Evolutionary conservation across 2,888 invertebrate species (phyloP).

Genomic region (Lochmaea capreae): DNA sequence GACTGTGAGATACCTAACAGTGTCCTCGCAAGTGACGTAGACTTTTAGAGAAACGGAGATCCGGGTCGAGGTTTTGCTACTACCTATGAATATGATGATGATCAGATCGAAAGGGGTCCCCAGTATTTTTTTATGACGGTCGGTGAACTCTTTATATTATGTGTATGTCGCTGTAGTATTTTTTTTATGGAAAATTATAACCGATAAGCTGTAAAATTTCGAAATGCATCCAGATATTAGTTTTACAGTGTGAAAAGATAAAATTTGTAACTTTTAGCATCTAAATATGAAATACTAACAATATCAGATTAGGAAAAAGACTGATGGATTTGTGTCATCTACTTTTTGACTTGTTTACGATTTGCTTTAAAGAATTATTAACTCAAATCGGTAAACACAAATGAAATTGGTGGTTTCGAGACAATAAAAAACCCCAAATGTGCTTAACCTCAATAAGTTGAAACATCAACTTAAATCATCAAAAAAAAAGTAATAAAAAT

Average conservation of each 20-base stretch:
- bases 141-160: constrained; percentile 21
- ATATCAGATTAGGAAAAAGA: no score
- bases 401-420: no score
- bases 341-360: no score
- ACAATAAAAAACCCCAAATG: no score
- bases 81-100: constrained; percentile 12
- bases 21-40: constrained; percentile 39
- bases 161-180: neutral
- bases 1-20: constrained; percentile 8
- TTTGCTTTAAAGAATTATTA: no score
- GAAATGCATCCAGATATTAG: neutral
- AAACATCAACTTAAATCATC: no score
- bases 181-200: neutral
- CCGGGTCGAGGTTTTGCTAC: constrained; percentile 41
- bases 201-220: neutral
- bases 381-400: no score
- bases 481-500: no score
- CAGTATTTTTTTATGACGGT: constrained; percentile 24
- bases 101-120: constrained; percentile 11
- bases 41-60: constrained; percentile 39
- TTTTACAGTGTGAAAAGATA: neutral
- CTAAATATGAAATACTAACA: no score
- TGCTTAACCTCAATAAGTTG: no score
- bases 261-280: neutral
- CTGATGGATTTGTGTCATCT: no score